Evolutionary conservation across 2,888 invertebrate species (phyloP), one percentile per base, ranked within the genome.

Genomic region (Lasioglossum marginatum): DNA sequence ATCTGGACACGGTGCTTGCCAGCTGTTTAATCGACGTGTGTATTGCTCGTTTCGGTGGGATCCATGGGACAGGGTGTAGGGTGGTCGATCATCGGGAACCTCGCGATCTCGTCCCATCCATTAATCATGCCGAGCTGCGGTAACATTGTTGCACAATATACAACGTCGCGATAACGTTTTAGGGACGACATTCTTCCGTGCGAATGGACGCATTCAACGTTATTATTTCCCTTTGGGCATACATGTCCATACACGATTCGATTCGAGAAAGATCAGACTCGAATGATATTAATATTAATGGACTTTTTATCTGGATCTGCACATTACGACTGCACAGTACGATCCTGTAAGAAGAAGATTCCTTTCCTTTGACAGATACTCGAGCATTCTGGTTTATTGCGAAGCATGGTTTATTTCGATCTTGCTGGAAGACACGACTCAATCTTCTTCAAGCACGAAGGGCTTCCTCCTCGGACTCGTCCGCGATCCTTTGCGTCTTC

Each of bases 331-430:
- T n/a, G n/a, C n/a, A n/a, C n/a, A 4, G 12, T 5, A 10, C 4
- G n/a, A 60, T 27, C 27, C 27, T 23, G 12, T 1, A 0, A 8
- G 31, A 31, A 60, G 14, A 73, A 81, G 57, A 52, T 27, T 14
- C 48, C 63, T 16, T 23, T 37, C 37, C 19, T 45, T 27, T 4
- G 31, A 8, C 34, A 12, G 27, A 34, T 10, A 66, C 37, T 63
- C 75, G 66, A 66, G 48, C 31, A 77, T 75, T 74, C 63, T 57
- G 77, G 83, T 85, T 84, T 87, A 86, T 87, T 60, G 77, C 70
- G 66, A 27, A 66, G 31, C 48, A 79, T 86, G 86, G 79, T 89
- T 87, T 87, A 88, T 88, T 90, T 88, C 83, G 81, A 75, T 79
- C 78, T 40, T 75, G 45, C 80, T 85, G 45, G 73, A 68, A 83